A percentile compares a stretch with the other conserved stretches of the same genome.
Conservation (phyloP, 2,113 vertebrate genomes). For the Alethe castanea region DNA sequence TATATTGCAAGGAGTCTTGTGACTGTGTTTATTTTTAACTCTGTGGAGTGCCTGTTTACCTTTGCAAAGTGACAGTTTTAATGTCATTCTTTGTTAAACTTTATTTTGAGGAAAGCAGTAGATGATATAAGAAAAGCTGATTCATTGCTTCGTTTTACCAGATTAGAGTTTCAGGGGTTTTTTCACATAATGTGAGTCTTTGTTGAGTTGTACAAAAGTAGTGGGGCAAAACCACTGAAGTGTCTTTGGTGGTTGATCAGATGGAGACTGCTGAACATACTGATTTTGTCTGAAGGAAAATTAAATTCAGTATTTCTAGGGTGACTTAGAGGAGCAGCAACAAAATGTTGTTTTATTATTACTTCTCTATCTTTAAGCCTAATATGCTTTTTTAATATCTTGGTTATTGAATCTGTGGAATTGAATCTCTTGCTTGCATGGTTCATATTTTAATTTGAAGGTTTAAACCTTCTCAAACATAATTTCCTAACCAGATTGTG, state of each 20-base stretch:
- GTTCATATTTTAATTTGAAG: conserved; percentile 26
- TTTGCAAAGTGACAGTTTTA: conserved; percentile 4
- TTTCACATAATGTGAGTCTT: not conserved
- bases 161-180: not conserved
- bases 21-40: conserved; percentile 46
- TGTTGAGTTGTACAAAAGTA: not conserved
- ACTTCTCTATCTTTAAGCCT: not conserved
- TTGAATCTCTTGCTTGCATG: not conserved
- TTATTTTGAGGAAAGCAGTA: not conserved
- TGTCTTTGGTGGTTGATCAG: not conserved
- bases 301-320: not conserved
- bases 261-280: not conserved
- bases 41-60: not conserved
- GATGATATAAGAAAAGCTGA: not conserved
- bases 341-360: not conserved
- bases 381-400: not conserved
- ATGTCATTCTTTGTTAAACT: not conserved
- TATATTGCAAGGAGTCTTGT: not conserved
- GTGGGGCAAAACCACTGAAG: not conserved
- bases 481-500: not conserved
- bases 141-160: not conserved
- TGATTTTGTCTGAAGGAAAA: not conserved
- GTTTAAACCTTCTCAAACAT: not conserved
- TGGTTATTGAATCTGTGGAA: not conserved
- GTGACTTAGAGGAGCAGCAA: not conserved